Percentiles rank a stretch among this genome's conserved stretches.
Conservation (phyloP, 2,113 vertebrate species). For the Macaca mulatta region DNA sequence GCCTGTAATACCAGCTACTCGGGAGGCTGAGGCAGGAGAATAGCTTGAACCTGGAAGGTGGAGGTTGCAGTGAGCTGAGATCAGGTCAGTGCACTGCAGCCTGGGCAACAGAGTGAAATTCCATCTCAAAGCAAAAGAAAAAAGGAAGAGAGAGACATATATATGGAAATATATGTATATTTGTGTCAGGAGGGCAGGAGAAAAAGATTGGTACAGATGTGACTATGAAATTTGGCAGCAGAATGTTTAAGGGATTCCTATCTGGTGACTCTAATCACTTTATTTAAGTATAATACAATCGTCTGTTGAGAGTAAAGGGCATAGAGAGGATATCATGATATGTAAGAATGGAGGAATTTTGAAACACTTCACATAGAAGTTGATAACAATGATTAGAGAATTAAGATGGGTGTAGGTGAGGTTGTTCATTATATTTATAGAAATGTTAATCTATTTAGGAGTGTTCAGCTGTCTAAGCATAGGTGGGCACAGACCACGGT, state of each 20-base stretch:
- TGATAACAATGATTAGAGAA: neutral
- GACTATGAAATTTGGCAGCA: neutral
- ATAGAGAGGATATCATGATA: neutral
- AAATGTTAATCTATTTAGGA: neutral
- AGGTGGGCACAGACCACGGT: neutral
- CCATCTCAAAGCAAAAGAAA: neutral
- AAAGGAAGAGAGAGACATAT: neutral
- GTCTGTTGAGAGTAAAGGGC: neutral
- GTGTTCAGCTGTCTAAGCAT: neutral
- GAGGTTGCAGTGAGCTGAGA: no score
- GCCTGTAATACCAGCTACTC: no score
- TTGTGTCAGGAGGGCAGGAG: neutral
- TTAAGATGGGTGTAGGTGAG: neutral
- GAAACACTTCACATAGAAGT: neutral
- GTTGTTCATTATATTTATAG: neutral
- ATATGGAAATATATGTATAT: no score
- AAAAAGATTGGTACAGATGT: neutral
- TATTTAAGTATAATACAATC: neutral
- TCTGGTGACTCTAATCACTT: neutral
- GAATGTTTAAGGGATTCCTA: neutral
- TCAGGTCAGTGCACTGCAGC: no score
- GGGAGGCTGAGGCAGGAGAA: no score
- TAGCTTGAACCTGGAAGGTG: no score
- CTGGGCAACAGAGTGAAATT: no score
- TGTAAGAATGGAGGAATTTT: neutral